phyloP scores from a whole-genome alignment of 1,140 invertebrate species.

The Drosophila micromelanica region DNA sequence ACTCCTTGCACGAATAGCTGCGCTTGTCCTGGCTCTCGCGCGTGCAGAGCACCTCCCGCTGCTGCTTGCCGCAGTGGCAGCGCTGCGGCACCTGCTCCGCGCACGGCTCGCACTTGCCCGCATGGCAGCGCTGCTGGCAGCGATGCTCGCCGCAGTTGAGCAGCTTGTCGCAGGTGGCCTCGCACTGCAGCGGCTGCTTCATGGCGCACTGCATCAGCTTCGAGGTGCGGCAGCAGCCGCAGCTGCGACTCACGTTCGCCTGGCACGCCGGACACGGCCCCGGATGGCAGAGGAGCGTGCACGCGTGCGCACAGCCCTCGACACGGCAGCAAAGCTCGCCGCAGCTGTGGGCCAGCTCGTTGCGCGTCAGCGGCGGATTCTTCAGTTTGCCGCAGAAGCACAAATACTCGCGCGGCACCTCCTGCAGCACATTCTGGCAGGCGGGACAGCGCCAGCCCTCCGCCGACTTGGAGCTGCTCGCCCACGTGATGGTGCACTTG shows the following conservation, averaged over 20 bases:
- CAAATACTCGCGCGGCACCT: conserved; percentile 89
- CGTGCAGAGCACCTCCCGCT: conserved; percentile 86
- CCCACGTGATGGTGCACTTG: conserved; percentile 96
- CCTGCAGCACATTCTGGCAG: conserved; percentile 90
- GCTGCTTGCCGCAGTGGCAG: conserved; percentile 75
- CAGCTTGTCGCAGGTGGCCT: conserved; percentile 88
- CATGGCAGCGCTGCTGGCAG: conserved; percentile 92
- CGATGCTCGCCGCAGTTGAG: conserved; percentile 90
- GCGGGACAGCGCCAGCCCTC: conserved; percentile 96
- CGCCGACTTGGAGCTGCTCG: conserved; percentile 90
- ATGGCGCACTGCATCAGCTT: conserved; percentile 90
- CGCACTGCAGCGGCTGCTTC: conserved; percentile 89
- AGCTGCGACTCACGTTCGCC: conserved; percentile 87
- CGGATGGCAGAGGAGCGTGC: conserved; percentile 95
- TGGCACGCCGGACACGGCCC: conserved; percentile 93
- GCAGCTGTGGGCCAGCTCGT: conserved; percentile 94
- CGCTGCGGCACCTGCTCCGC: conserved; percentile 86
- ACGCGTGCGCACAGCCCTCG: conserved; percentile 91
- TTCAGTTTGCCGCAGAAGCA: conserved; percentile 93
- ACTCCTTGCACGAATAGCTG: conserved; percentile 88
- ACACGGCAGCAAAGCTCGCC: conserved; percentile 92
- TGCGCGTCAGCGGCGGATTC: conserved; percentile 90
- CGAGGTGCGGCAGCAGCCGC: conserved; percentile 90
- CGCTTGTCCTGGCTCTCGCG: conserved; percentile 80
- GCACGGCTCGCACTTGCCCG: conserved; percentile 90